Evolutionary conservation across 2,113 vertebrate genomes (phyloP).

Genomic region (Phylloscopus trochilus): DNA sequence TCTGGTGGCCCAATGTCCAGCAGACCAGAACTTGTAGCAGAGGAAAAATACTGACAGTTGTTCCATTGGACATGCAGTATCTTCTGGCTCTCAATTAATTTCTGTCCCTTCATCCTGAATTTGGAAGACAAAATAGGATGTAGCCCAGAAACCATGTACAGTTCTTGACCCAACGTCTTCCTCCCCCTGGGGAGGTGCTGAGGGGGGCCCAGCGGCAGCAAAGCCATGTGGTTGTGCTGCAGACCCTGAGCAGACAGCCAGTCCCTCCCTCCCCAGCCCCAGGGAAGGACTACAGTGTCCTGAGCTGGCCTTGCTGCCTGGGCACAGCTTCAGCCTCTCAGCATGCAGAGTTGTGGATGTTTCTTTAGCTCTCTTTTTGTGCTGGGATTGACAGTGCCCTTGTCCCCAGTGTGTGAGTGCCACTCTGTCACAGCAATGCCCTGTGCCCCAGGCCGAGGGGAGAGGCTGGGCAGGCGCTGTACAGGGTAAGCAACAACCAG

Average conservation of each 20-base stretch:
- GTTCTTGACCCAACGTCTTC: not conserved
- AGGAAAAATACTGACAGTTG: not conserved
- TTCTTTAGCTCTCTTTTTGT: not conserved
- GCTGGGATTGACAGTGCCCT: not conserved
- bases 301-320: not conserved
- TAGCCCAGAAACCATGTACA: not conserved
- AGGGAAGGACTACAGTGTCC: fast-evolving
- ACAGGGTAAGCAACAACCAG: fast-evolving
- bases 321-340: not conserved
- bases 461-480: fast-evolving
- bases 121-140: not conserved
- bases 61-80: fast-evolving
- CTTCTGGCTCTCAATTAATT: not conserved
- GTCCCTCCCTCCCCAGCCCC: not conserved
- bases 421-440: not conserved
- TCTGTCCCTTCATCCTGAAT: not conserved
- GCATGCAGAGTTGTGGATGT: not conserved
- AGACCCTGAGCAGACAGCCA: not conserved
- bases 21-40: not conserved
- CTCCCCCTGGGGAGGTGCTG: not conserved
- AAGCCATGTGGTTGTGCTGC: not conserved
- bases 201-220: not conserved
- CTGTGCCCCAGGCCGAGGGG: not conserved
- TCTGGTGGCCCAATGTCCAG: not conserved
- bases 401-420: not conserved